A percentile compares a stretch with the other conserved stretches of the same genome.
Evolutionary conservation across 2,888 invertebrate genomes (phyloP).

Genomic region (Apocheima hispidaria): DNA sequence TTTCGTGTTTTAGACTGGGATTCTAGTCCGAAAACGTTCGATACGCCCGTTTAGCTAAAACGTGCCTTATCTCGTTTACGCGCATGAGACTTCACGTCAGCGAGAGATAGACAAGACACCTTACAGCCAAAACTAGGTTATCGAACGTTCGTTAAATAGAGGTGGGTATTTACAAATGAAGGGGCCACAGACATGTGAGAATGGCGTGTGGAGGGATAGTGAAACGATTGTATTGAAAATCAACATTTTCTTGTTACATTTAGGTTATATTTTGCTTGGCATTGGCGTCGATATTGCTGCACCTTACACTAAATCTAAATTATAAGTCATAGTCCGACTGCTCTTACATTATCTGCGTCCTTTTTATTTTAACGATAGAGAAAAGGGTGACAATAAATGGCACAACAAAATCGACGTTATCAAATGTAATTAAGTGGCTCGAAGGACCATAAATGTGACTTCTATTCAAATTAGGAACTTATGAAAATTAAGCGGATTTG

Average conservation of each 20-base stretch:
- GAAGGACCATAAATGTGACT: not conserved
- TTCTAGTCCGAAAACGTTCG: not conserved
- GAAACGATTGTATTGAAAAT: slow-evolving; percentile 56
- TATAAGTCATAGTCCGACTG: not conserved
- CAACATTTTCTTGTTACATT: not conserved
- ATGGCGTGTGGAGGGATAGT: slow-evolving; percentile 53
- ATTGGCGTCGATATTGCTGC: not conserved
- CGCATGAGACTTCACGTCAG: not conserved
- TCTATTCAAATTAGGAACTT: not conserved
- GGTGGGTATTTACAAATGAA: slow-evolving; percentile 56
- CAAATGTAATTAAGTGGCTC: not conserved
- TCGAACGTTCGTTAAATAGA: slow-evolving; percentile 1
- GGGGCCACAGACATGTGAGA: slow-evolving; percentile 54
- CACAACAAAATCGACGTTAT: not conserved
- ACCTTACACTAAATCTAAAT: not conserved
- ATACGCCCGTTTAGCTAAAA: not conserved
- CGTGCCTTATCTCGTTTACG: not conserved
- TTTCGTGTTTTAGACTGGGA: slow-evolving; percentile 34
- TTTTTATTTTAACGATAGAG: not conserved
- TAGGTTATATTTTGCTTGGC: not conserved
- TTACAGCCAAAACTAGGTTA: not conserved
- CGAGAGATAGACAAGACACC: not conserved
- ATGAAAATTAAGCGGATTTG: not conserved
- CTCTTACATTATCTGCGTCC: not conserved
- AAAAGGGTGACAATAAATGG: not conserved